A percentile compares a stretch with the other conserved stretches of the same genome.
phyloP scores from a whole-genome alignment of 2,888 invertebrate genomes.

The Drosophila percnosoma region DNA sequence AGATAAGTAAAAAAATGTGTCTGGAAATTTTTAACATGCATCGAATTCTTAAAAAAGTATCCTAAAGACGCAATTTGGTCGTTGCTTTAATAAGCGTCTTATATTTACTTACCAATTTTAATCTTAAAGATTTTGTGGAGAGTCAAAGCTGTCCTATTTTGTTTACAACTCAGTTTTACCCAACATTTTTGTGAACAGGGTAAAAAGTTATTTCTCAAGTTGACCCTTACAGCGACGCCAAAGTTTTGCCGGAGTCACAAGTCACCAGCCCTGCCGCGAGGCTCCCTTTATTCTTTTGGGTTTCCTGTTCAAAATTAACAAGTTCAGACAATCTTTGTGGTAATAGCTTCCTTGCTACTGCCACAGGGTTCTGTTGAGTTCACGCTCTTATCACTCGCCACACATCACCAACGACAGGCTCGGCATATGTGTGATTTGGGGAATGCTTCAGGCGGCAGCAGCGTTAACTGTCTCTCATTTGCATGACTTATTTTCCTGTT shows the following conservation, averaged over 20 bases:
- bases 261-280: neutral
- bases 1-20: neutral
- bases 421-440: slow-evolving; percentile 68
- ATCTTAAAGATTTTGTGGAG: slow-evolving; percentile 7
- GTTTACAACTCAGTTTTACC: neutral
- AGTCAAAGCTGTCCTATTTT: neutral
- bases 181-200: neutral
- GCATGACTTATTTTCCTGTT: slow-evolving; percentile 69
- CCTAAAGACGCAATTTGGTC: neutral
- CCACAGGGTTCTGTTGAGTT: slow-evolving; percentile 14
- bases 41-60: neutral
- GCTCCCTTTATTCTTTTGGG: slow-evolving; percentile 18
- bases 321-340: slow-evolving; percentile 66
- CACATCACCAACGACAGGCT: slow-evolving; percentile 51
- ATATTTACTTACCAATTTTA: neutral
- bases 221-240: slow-evolving; percentile 5
- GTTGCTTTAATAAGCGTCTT: neutral
- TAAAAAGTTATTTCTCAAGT: neutral
- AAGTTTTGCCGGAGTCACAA: slow-evolving; percentile 23
- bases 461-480: slow-evolving; percentile 65
- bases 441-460: slow-evolving; percentile 28
- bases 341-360: slow-evolving; percentile 45
- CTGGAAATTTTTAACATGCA: neutral
- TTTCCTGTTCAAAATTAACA: slow-evolving; percentile 64
- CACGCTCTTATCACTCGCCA: slow-evolving; percentile 57